phyloP scores from a whole-genome alignment of 2,888 invertebrate species.

The Aleiodes alternator region DNA sequence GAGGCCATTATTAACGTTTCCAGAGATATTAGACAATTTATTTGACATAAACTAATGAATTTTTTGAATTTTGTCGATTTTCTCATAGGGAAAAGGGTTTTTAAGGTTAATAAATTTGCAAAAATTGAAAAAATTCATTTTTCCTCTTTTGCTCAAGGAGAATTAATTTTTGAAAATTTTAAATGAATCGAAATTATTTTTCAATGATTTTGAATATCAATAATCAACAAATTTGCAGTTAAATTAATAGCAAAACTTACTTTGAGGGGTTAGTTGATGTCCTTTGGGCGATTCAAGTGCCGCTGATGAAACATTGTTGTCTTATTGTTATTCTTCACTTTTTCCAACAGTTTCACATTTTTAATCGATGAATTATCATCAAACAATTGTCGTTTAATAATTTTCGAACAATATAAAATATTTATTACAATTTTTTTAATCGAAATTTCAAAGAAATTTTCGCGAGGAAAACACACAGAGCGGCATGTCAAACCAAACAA shows the following conservation, averaged over 20 bases:
- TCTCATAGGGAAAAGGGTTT: background rate
- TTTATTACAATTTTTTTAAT: background rate
- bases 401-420: background rate
- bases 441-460: background rate
- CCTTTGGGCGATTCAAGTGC: constrained; percentile 16
- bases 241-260: constrained; percentile 6
- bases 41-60: too few relatives aligned
- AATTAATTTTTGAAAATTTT: background rate
- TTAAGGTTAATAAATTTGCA: background rate
- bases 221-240: background rate
- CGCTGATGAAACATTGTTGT: constrained; percentile 9
- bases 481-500: constrained; percentile 19
- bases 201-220: background rate
- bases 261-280: constrained; percentile 1
- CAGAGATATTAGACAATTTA: too few relatives aligned
- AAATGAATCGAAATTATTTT: background rate
- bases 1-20: too few relatives aligned
- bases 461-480: background rate
- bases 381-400: background rate
- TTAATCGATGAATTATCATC: background rate
- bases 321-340: background rate
- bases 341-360: background rate
- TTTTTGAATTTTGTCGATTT: background rate
- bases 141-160: background rate
- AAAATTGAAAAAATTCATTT: background rate